phyloP scores from a whole-genome alignment of 2,888 invertebrate genomes.

The Drosophila merina region DNA sequence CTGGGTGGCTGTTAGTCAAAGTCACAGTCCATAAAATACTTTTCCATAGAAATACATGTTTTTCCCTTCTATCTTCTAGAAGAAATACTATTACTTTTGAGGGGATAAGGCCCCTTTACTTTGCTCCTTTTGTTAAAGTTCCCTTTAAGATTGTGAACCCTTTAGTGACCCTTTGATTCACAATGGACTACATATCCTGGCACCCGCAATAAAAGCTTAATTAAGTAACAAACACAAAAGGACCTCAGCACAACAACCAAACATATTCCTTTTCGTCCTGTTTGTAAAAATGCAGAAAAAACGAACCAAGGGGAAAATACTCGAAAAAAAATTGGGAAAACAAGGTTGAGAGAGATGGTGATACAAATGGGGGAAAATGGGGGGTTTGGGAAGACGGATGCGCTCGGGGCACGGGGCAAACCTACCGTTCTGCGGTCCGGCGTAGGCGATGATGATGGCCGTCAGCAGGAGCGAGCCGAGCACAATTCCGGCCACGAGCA shows the following conservation, averaged over 20 bases:
- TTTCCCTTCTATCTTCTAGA: too few species aligned
- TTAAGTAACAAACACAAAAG: constrained; percentile 40
- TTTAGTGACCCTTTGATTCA: constrained; percentile 10
- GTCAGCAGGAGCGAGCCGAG: constrained; percentile 92
- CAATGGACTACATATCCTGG: constrained; percentile 40
- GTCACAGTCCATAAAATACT: background rate
- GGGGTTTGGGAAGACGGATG: constrained; percentile 47
- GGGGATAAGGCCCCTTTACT: background rate
- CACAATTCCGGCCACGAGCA: constrained; percentile 91
- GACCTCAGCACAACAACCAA: constrained; percentile 7
- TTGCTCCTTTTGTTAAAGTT: background rate
- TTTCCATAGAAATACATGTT: too few species aligned
- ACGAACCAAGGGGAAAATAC: constrained; percentile 37
- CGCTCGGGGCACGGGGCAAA: constrained; percentile 55
- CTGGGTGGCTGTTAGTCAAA: constrained; percentile 12
- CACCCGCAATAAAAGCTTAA: constrained; percentile 40
- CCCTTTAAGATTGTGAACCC: constrained; percentile 18
- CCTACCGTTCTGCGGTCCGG: constrained; percentile 93
- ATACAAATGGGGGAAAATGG: constrained; percentile 44
- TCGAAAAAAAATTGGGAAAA: constrained; percentile 28
- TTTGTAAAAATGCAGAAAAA: constrained; percentile 50
- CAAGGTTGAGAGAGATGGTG: constrained; percentile 27
- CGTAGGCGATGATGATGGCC: constrained; percentile 95
- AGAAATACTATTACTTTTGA: too few species aligned
- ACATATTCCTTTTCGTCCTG: constrained; percentile 13